Percentiles rank a stretch among this genome's conserved stretches.
These are phyloP conservation scores for Portevinia maculata DNA, from an alignment of 2,888 invertebrate genomes.

Conservation along the genomic window DNA sequence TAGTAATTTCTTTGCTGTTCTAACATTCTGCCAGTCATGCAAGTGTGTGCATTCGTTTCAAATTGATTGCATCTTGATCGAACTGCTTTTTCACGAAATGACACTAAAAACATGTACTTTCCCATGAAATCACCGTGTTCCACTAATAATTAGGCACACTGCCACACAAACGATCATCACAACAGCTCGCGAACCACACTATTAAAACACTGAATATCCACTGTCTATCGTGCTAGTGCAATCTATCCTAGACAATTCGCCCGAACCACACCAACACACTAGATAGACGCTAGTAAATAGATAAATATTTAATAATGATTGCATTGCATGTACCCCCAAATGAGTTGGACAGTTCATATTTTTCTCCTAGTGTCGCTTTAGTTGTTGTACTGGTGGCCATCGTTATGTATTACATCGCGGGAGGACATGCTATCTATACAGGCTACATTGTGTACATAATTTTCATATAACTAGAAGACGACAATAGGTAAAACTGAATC, in stretches of 20 bases:
- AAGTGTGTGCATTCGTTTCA: slow-evolving; percentile 11
- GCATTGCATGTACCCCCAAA: slow-evolving; percentile 74
- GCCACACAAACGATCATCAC: slow-evolving; percentile 49
- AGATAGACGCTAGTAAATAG: slow-evolving; percentile 41
- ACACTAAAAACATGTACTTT: slow-evolving; percentile 17
- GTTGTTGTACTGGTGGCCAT: slow-evolving; percentile 33
- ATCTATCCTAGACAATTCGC: slow-evolving; percentile 59
- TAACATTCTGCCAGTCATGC: slow-evolving; percentile 45
- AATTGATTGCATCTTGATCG: slow-evolving; percentile 46
- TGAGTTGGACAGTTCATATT: slow-evolving; percentile 64
- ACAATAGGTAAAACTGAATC: slow-evolving; percentile 59
- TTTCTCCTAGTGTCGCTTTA: slow-evolving; percentile 18
- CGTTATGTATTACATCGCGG: slow-evolving; percentile 53
- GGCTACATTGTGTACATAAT: slow-evolving; percentile 30
- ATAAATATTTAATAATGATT: slow-evolving; percentile 76
- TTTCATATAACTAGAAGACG: slow-evolving; percentile 30
- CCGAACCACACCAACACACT: slow-evolving; percentile 45
- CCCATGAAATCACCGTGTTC: slow-evolving; percentile 28
- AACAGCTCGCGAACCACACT: slow-evolving; percentile 41
- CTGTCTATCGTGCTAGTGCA: slow-evolving; percentile 57
- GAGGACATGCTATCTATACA: slow-evolving; percentile 62
- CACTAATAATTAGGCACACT: slow-evolving; percentile 45
- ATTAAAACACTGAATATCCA: slow-evolving; percentile 48
- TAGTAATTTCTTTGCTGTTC: slow-evolving; percentile 23
- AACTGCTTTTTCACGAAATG: slow-evolving; percentile 11